Evolutionary conservation across 2,888 invertebrate genomes (phyloP).

Genomic region (Aphidoletes aphidimyza): DNA sequence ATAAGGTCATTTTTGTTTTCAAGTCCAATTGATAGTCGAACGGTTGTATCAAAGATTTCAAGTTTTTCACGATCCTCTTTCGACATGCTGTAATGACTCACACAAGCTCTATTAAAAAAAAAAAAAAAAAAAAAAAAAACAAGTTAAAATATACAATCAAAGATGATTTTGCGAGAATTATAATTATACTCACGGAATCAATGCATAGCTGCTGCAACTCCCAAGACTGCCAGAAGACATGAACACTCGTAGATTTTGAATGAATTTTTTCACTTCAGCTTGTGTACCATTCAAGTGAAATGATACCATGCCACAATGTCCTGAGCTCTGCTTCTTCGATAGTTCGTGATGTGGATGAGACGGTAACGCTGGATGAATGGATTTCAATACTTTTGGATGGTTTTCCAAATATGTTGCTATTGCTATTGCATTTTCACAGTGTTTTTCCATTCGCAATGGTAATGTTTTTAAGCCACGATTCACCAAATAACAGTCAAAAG

Average conservation of each 20-base stretch:
- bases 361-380: conserved; percentile 85
- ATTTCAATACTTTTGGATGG: conserved; percentile 82
- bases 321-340: conserved; percentile 81
- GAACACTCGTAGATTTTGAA: conserved; percentile 82
- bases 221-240: conserved; percentile 93
- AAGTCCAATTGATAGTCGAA: conserved; percentile 90
- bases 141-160: too few species aligned
- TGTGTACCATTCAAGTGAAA: conserved; percentile 85
- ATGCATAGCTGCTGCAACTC: conserved; percentile 93
- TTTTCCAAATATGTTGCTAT: conserved; percentile 84
- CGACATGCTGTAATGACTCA: conserved; percentile 96
- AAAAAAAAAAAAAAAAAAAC: conserved; percentile 56
- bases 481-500: conserved; percentile 95
- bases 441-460: conserved; percentile 89
- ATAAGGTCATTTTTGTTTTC: conserved; percentile 89
- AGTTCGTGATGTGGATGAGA: conserved; percentile 88
- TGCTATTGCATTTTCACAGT: conserved; percentile 79
- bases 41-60: conserved; percentile 85
- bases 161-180: too few species aligned
- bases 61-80: conserved; percentile 72
- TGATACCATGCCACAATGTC: conserved; percentile 92
- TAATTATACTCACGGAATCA: conserved; percentile 80
- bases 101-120: conserved; percentile 73
- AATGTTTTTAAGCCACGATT: conserved; percentile 94
- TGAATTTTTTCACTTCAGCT: conserved; percentile 77